Base-by-base conservation (phyloP, 2,888 invertebrate species). In the Stenolophus ochropezus region DNA sequence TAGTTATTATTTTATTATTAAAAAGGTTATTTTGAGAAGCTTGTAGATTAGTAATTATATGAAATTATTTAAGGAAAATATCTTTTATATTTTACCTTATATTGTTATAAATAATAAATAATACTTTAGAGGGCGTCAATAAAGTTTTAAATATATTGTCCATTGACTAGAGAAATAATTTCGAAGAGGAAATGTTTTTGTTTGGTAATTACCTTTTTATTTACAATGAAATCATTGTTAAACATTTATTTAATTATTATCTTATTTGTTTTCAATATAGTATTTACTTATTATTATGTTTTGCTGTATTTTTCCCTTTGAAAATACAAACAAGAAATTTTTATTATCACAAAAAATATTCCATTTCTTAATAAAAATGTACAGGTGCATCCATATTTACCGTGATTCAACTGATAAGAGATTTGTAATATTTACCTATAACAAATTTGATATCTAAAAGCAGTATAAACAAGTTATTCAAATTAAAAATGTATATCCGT, bases 371-470 rank as follows among this genome's bases (percentile, higher is more conserved):
- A 25, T 23, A 21, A 61, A 61, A 61, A 14, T 25, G 14, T 61
- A 25, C 61, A 61, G 61, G 61, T 61, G 23, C 5, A 61, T n/a
- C 14, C 14, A 14, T 23, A n/a, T 2, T 23, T 58, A 58, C 23
- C 0, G n/a, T 25, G 25, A 61, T 11, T 61, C n/a, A 61, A 25
- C 5, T 61, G 25, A 25, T 61, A 25, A 25, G 23, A 25, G 61
- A 61, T 61, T 61, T 21, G 25, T 25, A 11, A 23, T 61, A 61
- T 61, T 25, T 25, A 61, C n/a, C 21, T 23, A 25, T 61, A 23
- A 4, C 14, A 56, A 21, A 21, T n/a, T 25, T 4, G 11, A n/a
- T 61, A 61, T 61, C 14, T 58, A 25, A 25, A 11, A 25, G 23
- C 21, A 61, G 4, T 23, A 58, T 58, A 3, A 20, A 42, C 33